Evolutionary conservation across 2,888 invertebrate species (phyloP).

Genomic region (Aromia moschata): DNA sequence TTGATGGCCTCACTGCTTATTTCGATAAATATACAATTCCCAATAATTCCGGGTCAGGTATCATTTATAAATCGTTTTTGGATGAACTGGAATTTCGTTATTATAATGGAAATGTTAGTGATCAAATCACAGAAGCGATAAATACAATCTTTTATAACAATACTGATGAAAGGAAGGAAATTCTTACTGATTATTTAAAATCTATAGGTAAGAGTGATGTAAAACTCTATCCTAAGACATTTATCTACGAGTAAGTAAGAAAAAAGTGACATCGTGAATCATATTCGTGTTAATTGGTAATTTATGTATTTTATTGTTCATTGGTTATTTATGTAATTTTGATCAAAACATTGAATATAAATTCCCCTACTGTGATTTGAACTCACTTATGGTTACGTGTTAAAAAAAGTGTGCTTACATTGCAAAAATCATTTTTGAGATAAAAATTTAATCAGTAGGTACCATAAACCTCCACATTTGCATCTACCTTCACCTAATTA

Average conservation of each 20-base stretch:
- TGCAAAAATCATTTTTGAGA: no score
- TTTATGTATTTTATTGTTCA: no score
- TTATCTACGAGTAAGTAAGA: constrained; percentile 38
- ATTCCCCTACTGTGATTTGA: no score
- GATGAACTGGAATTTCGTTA: constrained; percentile 52
- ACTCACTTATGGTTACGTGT: no score
- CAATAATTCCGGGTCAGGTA: constrained; percentile 42
- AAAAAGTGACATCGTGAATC: no score
- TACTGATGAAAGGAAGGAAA: constrained; percentile 31
- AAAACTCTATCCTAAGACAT: constrained; percentile 31
- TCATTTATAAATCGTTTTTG: constrained; percentile 47
- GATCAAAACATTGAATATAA: no score
- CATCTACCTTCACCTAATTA: no score
- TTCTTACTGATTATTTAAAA: constrained; percentile 38
- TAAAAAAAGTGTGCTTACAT: no score
- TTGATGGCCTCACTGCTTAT: constrained; percentile 45
- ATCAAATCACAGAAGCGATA: constrained; percentile 38
- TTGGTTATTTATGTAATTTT: no score
- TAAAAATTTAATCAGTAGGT: no score
- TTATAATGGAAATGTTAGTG: constrained; percentile 45
- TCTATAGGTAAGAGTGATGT: constrained; percentile 35
- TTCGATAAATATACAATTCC: constrained; percentile 48
- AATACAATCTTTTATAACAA: constrained; percentile 46
- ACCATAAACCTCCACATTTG: no score
- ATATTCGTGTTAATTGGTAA: no score